Evolutionary conservation across 53 echinoderm and acorn worm species (phyloP).

Genomic region (Holothuria scabra): DNA sequence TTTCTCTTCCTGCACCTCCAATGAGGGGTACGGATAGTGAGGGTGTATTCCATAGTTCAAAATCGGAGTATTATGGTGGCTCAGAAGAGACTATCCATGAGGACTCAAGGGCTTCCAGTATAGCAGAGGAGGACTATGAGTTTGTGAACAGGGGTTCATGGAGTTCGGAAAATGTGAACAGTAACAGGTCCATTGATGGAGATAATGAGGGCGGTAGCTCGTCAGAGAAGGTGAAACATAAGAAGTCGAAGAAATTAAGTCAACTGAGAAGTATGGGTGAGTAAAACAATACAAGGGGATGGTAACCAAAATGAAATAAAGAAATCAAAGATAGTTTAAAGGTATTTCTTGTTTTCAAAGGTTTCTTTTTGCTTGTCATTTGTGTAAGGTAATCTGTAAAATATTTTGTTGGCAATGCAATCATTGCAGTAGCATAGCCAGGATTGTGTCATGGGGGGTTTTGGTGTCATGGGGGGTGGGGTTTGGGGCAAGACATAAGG

Average conservation of each 20-base stretch:
- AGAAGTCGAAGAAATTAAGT: constrained; percentile 8
- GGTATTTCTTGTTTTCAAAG: too few relatives aligned
- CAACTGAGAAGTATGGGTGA: constrained; percentile 30
- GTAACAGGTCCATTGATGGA: constrained; percentile 24
- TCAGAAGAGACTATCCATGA: background rate
- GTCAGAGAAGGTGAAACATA: background rate
- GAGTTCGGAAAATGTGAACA: constrained; percentile 27
- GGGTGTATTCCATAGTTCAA: constrained; percentile 24
- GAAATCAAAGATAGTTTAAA: too few relatives aligned
- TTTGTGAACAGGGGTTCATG: background rate
- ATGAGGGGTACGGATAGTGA: background rate
- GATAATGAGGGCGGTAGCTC: background rate
- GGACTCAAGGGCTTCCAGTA: background rate
- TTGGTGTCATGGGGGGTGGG: too few relatives aligned
- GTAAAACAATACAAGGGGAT: background rate
- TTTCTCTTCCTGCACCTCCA: background rate
- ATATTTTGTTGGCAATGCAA: too few relatives aligned
- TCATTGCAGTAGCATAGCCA: too few relatives aligned
- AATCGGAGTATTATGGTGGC: constrained; percentile 2
- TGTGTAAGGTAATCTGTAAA: too few relatives aligned
- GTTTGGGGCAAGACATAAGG: too few relatives aligned
- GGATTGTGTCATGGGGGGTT: too few relatives aligned
- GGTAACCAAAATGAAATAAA: too few relatives aligned
- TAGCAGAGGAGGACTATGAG: constrained; percentile 15
- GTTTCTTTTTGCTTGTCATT: too few relatives aligned